Evolutionary conservation across 2,888 invertebrate genomes (phyloP), one percentile per base, ranked within the genome.

Genomic region (Punctoribates punctum): DNA sequence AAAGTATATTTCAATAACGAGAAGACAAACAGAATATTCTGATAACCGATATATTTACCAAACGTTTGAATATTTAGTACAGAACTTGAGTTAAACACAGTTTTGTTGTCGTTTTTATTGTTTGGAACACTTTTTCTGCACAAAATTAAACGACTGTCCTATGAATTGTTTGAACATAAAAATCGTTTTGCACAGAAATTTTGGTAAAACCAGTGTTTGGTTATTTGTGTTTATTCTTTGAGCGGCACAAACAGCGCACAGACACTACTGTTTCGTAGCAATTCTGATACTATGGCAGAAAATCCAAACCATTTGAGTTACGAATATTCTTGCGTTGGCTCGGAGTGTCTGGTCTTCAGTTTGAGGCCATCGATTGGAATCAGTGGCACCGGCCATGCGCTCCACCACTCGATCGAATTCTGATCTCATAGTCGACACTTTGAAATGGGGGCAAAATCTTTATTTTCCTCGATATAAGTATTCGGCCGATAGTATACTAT

Each of bases 181-280:
- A n/a, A n/a, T n/a, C n/a, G n/a, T n/a, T n/a, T n/a, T n/a, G n/a
- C n/a, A n/a, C n/a, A n/a, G n/a, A n/a, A n/a, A n/a, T n/a, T n/a
- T n/a, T n/a, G n/a, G n/a, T n/a, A n/a, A n/a, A n/a, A n/a, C n/a
- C n/a, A n/a, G n/a, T n/a, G n/a, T n/a, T n/a, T 60, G 60, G 27
- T 60, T 23, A 60, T 60, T 25, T 23, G 27, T 60, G 60, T 60
- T 60, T 60, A 60, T 60, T 48, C 60, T 60, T 60, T n/a, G 25
- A 60, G 60, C 60, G 23, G 17, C 60, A 23, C n/a, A n/a, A n/a
- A 60, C 25, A 60, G 60, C 60, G 60, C 60, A 60, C 8, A 23
- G 9, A 27, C 23, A 23, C 4, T 25, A 5, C 8, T 60, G 23
- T 60, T 60, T 60, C 60, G 11, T 15, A 60, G 11, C 25, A 60